Conservation (phyloP, 2,113 vertebrate species). For the Sisor rabdophorus region DNA sequence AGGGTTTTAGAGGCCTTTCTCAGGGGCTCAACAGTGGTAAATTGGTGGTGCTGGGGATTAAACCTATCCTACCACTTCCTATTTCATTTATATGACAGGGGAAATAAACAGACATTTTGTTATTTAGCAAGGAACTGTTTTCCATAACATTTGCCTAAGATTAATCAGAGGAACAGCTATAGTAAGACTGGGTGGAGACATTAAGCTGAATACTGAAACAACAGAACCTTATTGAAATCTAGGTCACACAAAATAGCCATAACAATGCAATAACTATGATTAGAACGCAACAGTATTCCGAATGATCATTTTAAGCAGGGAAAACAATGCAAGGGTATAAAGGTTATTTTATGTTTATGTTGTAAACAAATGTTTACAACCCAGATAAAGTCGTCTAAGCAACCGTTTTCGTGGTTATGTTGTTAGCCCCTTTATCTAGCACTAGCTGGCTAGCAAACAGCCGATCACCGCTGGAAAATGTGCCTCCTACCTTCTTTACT, state of each 20-base stretch:
- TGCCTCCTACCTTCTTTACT: not conserved
- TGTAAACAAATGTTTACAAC: not conserved
- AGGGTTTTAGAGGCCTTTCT: too few relatives aligned
- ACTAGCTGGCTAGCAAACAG: not conserved
- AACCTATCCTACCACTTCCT: too few relatives aligned
- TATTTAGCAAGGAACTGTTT: not conserved
- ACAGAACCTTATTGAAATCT: not conserved
- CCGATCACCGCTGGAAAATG: not conserved
- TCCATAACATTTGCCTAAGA: not conserved
- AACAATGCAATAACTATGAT: not conserved
- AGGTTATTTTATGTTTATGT: not conserved
- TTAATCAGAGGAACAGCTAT: not conserved
- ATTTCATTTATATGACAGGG: not conserved
- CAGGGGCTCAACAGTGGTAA: too few relatives aligned
- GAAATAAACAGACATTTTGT: not conserved
- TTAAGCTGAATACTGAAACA: not conserved
- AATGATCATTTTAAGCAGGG: not conserved
- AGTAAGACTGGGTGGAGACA: not conserved
- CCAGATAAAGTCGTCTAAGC: not conserved
- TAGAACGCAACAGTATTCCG: not conserved
- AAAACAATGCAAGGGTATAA: not conserved
- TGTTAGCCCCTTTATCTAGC: not conserved
- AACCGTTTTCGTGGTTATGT: not conserved
- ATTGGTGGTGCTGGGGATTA: too few relatives aligned
- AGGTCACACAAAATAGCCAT: not conserved